Conservation (phyloP, 2,113 vertebrate genomes). For the Eubucco bourcierii region DNA sequence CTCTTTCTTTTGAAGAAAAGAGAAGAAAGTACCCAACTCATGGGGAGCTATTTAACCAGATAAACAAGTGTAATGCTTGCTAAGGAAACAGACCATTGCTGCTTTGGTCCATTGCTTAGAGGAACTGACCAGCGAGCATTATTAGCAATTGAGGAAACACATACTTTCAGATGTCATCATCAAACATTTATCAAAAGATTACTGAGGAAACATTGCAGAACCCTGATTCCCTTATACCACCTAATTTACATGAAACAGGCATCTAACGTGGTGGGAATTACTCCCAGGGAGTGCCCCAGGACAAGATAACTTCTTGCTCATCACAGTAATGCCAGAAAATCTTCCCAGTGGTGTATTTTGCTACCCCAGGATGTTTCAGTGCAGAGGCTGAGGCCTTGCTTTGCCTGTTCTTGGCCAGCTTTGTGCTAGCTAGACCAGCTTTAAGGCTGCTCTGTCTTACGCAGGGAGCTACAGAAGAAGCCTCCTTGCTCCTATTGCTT, state of each 20-base stretch:
- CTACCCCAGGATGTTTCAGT: background rate
- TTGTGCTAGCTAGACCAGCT: background rate
- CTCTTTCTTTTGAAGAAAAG: background rate
- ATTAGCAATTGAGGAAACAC: background rate
- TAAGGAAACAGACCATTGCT: background rate
- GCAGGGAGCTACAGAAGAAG: background rate
- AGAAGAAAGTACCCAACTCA: background rate
- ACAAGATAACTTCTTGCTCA: background rate
- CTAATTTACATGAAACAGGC: background rate
- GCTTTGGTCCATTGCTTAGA: background rate
- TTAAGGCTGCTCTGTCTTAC: background rate
- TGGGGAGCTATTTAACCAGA: background rate
- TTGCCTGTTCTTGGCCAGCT: background rate
- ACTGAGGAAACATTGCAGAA: background rate
- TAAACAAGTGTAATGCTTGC: background rate
- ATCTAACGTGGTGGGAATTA: background rate
- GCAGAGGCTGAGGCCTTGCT: background rate
- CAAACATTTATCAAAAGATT: background rate
- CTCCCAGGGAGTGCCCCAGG: background rate
- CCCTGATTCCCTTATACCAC: background rate
- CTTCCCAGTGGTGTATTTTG: background rate
- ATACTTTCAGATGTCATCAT: background rate
- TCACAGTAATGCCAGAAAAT: background rate
- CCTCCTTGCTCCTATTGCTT: background rate
- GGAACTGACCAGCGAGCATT: background rate